Evolutionary conservation across 2,888 invertebrate genomes (phyloP), one percentile per base, ranked within the genome.

Genomic region (Melanostoma scalare): DNA sequence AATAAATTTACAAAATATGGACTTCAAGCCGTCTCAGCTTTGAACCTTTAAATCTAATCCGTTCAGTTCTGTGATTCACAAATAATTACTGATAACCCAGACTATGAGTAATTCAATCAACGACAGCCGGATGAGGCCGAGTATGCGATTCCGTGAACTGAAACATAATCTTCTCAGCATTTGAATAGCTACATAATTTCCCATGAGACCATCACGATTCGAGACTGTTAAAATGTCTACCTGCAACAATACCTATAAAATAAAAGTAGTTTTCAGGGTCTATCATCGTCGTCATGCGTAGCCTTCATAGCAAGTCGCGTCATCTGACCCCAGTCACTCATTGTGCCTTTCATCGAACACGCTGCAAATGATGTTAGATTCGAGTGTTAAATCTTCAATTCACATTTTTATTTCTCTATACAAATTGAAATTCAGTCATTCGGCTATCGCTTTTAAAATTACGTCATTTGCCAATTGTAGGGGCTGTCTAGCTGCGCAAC

Each of bases 381-480:
- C 9, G 20, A 6, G 36, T 6, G 38, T 65, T 48, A 10, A 44
- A 2, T 35, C 9, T 65, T 38, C 20, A 20, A 20, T 20, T 20
- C 20, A 20, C 20, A 20, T 31, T 31, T 10, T 38, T 67, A 61
- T 56, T 50, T 31, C 52, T 20, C 53, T 68, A 38, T 30, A 42
- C 56, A 8, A 74, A 46, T 40, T 46, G 20, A 58, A 75, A 80
- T 58, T 42, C 33, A 52, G 44, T 52, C 55, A 75, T 52, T 52
- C 35, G 53, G 8, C 52, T 72, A 65, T 40, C 8, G 52, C 46
- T 58, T 56, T 6, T 33, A 60, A 65, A 76, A 63, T 81, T 67
- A 81, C 81, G 81, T 81, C 77, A 81, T 76, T 67, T 72, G 42
- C 10, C 65, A 61, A 71, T 42, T 52, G 67, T 50, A 30, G 48